Conservation (phyloP, 2,888 invertebrate species). For the Drosophila stalkeri region DNA sequence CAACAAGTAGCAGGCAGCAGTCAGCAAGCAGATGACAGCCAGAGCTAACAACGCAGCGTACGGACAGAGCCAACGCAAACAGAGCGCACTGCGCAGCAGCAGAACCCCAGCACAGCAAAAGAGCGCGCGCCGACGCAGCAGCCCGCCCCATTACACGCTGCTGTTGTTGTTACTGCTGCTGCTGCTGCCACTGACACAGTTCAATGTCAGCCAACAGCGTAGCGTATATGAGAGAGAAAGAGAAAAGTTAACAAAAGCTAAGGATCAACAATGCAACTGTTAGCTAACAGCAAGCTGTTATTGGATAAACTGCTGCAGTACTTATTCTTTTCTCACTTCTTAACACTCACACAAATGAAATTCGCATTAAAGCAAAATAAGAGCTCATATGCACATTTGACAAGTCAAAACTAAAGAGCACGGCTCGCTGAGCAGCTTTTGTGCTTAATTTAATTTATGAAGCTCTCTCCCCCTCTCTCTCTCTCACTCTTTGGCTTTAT, state of each 20-base stretch:
- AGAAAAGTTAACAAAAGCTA: slow-evolving; percentile 27
- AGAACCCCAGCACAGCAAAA: slow-evolving; percentile 30
- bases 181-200: slow-evolving; percentile 70
- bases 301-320: slow-evolving; percentile 8
- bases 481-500: slow-evolving; percentile 21
- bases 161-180: slow-evolving; percentile 29
- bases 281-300: slow-evolving; percentile 41
- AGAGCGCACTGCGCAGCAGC: slow-evolving; percentile 59
- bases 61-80: slow-evolving; percentile 27
- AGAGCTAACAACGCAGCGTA: slow-evolving; percentile 19
- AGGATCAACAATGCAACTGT: slow-evolving; percentile 36
- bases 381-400: slow-evolving; percentile 37
- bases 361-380: slow-evolving; percentile 10
- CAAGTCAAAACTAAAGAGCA: slow-evolving; percentile 57
- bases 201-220: slow-evolving; percentile 62
- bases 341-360: not conserved
- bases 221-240: slow-evolving; percentile 22
- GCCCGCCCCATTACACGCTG: slow-evolving; percentile 64
- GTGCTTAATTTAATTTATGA: slow-evolving; percentile 64
- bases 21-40: slow-evolving; percentile 14
- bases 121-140: slow-evolving; percentile 54
- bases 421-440: slow-evolving; percentile 58
- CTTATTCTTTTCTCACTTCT: not conserved
- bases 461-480: slow-evolving; percentile 15
- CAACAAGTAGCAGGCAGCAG: slow-evolving; percentile 11